phyloP scores from a whole-genome alignment of 2,888 invertebrate genomes.

The Lydus trimaculatus region DNA sequence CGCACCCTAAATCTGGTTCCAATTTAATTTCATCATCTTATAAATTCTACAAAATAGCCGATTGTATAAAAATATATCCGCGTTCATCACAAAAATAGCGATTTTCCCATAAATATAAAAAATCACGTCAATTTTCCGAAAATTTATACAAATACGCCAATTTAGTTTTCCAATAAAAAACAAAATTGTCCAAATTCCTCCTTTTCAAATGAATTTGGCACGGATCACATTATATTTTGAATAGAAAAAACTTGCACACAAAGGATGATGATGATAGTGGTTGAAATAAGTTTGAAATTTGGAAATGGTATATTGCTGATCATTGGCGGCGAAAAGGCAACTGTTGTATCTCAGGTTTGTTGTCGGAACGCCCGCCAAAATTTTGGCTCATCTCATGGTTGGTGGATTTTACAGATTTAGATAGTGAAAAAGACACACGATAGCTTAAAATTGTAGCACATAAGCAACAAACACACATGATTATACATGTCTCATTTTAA shows the following conservation, averaged over 20 bases:
- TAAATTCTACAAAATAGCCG: slow-evolving; percentile 37
- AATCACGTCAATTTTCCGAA: slow-evolving; percentile 24
- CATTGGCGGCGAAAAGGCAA: too few species aligned
- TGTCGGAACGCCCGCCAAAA: neutral
- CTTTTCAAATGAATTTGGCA: neutral
- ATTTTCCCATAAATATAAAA: slow-evolving; percentile 21
- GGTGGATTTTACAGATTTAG: slow-evolving; percentile 47
- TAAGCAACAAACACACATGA: slow-evolving; percentile 54
- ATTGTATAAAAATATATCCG: slow-evolving; percentile 51
- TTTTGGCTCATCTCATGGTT: slow-evolving; percentile 48
- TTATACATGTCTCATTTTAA: slow-evolving; percentile 48
- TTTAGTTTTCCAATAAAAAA: slow-evolving; percentile 1
- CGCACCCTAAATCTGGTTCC: slow-evolving; percentile 30
- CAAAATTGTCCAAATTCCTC: neutral
- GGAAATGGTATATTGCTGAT: neutral
- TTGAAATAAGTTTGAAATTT: neutral
- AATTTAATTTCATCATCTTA: too few species aligned
- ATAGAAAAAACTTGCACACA: too few species aligned
- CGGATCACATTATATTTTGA: neutral
- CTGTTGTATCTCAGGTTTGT: too few species aligned
- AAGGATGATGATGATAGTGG: too few species aligned
- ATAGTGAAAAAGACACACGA: slow-evolving; percentile 52
- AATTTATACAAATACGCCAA: slow-evolving; percentile 17
- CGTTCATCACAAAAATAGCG: slow-evolving; percentile 53
- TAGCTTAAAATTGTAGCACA: slow-evolving; percentile 43